Percentiles rank a stretch among this genome's conserved stretches.
Conservation (phyloP, 1,140 invertebrate species). For the Potamilus streckersoni region DNA sequence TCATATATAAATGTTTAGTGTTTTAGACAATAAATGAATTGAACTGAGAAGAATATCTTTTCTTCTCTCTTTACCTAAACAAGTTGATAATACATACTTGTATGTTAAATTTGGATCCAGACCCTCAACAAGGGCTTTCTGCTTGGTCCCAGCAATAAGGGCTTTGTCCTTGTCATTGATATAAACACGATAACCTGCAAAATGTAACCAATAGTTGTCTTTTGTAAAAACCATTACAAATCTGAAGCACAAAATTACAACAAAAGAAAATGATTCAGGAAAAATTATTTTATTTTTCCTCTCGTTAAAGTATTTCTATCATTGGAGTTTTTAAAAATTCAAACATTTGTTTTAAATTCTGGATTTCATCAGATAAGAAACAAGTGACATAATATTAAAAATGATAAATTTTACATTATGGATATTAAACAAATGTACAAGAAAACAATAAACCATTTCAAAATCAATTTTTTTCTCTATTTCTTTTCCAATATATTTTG, state of each 20-base stretch:
- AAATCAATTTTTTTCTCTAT: too few species aligned
- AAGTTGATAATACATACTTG: conserved; percentile 40
- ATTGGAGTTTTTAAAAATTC: neutral
- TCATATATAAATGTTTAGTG: too few species aligned
- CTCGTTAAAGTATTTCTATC: neutral
- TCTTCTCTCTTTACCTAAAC: neutral
- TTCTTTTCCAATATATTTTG: too few species aligned
- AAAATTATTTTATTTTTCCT: neutral
- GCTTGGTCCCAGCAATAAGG: conserved; percentile 43
- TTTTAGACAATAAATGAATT: too few species aligned
- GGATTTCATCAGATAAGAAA: too few species aligned
- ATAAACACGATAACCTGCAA: conserved; percentile 54
- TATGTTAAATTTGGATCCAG: conserved; percentile 43
- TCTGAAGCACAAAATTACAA: too few species aligned
- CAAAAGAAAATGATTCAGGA: conserved; percentile 1
- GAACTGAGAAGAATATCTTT: neutral
- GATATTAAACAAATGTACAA: too few species aligned
- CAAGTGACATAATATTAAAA: too few species aligned
- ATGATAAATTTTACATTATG: too few species aligned
- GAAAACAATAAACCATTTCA: too few species aligned
- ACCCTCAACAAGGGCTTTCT: conserved; percentile 50
- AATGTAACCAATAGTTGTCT: neutral
- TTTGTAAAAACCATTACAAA: too few species aligned
- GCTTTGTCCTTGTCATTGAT: conserved; percentile 54
- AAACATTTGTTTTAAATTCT: too few species aligned